A percentile compares a stretch with the other conserved stretches of the same genome.
Evolutionary conservation across 2,888 invertebrate genomes (phyloP).

Genomic region (Microdon myrmicae): DNA sequence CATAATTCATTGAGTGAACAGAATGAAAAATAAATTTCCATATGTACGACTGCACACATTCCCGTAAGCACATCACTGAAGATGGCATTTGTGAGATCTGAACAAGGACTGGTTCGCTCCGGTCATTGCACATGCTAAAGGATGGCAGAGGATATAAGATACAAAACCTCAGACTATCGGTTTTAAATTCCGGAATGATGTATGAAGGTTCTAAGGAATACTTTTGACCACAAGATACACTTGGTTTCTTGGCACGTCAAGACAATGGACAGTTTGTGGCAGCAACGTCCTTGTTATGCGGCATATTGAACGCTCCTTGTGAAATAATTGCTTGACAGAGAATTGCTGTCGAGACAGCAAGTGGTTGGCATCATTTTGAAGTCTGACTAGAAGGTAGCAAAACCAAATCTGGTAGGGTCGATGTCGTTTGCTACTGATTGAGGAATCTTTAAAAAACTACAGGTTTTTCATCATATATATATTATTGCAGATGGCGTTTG

Average conservation of each 20-base stretch:
- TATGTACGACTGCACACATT: constrained; percentile 6
- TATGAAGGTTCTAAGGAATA: constrained; percentile 23
- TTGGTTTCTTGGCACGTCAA: constrained; percentile 21
- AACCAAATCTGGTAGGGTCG: no score
- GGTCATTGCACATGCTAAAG: constrained; percentile 27
- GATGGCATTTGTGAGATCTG: constrained; percentile 8
- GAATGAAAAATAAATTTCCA: constrained; percentile 46
- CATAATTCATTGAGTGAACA: constrained; percentile 45
- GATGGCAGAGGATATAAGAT: neutral
- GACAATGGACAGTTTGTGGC: constrained; percentile 23
- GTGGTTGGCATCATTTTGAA: no score
- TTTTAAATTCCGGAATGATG: constrained; percentile 34
- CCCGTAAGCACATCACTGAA: no score
- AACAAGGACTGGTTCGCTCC: constrained; percentile 20
- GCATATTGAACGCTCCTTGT: no score
- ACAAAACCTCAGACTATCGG: constrained; percentile 46
- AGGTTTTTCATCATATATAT: no score
- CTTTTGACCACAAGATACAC: constrained; percentile 35
- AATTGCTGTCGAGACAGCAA: no score
- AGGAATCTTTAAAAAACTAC: no score
- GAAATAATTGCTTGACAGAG: no score
- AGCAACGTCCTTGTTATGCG: no score
- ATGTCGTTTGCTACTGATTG: no score
- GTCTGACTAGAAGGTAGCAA: no score
- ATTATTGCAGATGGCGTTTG: no score